phyloP scores from a whole-genome alignment of 2,888 invertebrate genomes.

The Drosophila seclusa region DNA sequence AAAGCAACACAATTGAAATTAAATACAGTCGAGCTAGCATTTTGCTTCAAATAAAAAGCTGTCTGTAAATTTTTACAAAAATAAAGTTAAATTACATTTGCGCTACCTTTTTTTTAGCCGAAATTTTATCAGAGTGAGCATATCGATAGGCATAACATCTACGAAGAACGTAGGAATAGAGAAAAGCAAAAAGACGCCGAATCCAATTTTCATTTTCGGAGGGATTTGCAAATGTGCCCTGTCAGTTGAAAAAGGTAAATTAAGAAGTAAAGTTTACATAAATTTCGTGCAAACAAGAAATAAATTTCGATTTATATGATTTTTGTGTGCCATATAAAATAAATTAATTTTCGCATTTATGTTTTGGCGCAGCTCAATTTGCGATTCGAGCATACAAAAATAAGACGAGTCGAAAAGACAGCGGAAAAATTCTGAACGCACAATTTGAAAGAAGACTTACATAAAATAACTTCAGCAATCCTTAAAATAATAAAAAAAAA shows the following conservation, averaged over 20 bases:
- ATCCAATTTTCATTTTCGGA: constrained; percentile 46
- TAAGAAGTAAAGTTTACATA: neutral
- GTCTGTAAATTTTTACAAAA: neutral
- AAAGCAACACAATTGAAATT: neutral
- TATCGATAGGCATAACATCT: constrained; percentile 39
- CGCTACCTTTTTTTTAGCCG: neutral
- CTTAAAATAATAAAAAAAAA: neutral
- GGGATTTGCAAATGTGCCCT: constrained; percentile 30
- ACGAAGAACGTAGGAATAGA: constrained; percentile 30
- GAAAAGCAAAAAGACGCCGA: constrained; percentile 47
- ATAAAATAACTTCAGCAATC: neutral
- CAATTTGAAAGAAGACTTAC: constrained; percentile 10
- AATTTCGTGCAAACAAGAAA: neutral
- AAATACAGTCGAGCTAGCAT: neutral
- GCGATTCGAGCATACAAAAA: constrained; percentile 19
- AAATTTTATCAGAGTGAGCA: constrained; percentile 6
- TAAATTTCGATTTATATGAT: neutral
- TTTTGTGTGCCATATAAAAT: neutral
- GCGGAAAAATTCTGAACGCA: neutral
- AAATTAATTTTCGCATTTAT: constrained; percentile 1
- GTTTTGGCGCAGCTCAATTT: constrained; percentile 20
- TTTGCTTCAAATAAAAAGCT: neutral
- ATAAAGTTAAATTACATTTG: neutral
- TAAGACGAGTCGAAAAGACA: constrained; percentile 24
- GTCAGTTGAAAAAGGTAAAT: constrained; percentile 27